phyloP scores from a whole-genome alignment of 2,113 vertebrate genomes.

The Gymnogyps californianus region DNA sequence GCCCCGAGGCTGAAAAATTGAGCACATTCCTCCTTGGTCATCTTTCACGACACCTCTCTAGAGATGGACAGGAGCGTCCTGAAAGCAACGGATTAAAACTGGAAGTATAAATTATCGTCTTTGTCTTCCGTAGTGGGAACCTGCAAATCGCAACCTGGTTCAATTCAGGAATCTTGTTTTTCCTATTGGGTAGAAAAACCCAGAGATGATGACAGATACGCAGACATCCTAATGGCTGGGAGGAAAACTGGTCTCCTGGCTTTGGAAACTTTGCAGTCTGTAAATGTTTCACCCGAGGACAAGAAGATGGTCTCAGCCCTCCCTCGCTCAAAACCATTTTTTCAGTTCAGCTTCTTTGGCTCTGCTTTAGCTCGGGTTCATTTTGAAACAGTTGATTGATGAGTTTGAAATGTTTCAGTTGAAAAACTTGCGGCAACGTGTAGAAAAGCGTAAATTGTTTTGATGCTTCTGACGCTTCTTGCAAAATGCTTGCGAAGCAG shows the following conservation, averaged over 20 bases:
- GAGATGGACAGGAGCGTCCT: neutral
- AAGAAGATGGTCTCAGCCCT: neutral
- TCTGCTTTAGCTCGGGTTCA: neutral
- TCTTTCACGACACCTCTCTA: neutral
- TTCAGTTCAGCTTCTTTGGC: neutral
- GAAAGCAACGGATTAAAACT: neutral
- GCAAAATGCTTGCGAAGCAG: neutral
- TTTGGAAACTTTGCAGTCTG: neutral
- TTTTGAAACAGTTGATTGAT: neutral
- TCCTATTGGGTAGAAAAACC: neutral
- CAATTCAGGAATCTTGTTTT: neutral
- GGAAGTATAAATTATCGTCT: neutral
- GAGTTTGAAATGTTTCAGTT: neutral
- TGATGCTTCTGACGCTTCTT: neutral
- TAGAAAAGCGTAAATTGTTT: neutral
- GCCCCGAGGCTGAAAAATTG: neutral
- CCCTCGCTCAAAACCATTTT: neutral
- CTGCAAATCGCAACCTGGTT: neutral
- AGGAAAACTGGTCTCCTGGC: neutral
- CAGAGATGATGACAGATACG: neutral
- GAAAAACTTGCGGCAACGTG: fast-evolving
- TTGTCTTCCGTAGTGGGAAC: neutral
- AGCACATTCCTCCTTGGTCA: neutral
- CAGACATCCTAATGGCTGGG: neutral
- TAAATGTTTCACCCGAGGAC: neutral